Base-by-base conservation (phyloP, 2,888 invertebrate genomes). In the Serrognathus titanus region DNA sequence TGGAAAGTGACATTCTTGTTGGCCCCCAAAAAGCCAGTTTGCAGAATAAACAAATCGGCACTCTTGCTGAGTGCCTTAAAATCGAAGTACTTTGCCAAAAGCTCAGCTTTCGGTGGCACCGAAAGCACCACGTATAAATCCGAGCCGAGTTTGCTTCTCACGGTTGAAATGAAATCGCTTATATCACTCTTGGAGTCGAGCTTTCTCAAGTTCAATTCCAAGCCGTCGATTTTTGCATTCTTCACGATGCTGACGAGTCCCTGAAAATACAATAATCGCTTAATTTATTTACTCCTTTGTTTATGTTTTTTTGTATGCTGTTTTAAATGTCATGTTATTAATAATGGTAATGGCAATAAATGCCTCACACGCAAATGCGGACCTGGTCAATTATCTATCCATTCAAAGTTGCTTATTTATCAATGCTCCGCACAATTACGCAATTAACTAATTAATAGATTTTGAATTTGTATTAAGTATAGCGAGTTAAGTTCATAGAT, bases 1-100 rank as follows among this genome's bases (percentile, higher is more conserved):
- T 90, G 90, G 71, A 85, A 89, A 1, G 89, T 87, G 75, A 85
- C 85, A 69, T 86, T 85, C 68, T 82, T 81, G 64, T 85, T 84
- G 38, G 81, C 75, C 0, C 84, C 83, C 75, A 90, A 71, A 48
- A 84, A 85, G 65, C 88, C 84, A 0, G 89, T 89, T 66, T 87
- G 81, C 47, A 89, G 78, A 66, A 87, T 82, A 78, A 89, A 85
- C 49, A 85, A 74, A 67, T 88, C 86, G 41, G 83, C 83, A 62
- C 84, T 82, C 74, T 88, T 88, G 61, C 84, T 78, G 62, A 89
- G 73, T 13, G 78, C 78, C 67, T 88, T 85, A 63, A 89, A 75
- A 70, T 89, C 87, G 70, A 85, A 89, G 65, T 85, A 86, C 76
- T 88, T 89, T 7, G 86, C 88, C 58, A 89, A 72, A 9, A 83